phyloP scores from a whole-genome alignment of 2,797 vertebrate species.

The Potorous gilbertii region DNA sequence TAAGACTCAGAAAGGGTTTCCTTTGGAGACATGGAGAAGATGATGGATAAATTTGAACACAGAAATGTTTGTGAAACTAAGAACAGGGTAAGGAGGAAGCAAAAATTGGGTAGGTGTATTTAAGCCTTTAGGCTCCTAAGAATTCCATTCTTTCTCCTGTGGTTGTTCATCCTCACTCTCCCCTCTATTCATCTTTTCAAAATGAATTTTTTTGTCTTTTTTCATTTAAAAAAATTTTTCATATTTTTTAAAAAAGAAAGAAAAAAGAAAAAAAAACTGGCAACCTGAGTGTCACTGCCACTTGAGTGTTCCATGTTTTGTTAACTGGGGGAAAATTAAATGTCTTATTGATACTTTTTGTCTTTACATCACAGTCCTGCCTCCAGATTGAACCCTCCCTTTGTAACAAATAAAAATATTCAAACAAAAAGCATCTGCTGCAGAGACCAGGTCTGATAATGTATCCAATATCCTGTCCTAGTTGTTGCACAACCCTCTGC shows the following conservation, averaged over 20 bases:
- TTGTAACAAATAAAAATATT: not conserved
- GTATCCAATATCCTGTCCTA: not conserved
- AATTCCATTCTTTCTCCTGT: not conserved
- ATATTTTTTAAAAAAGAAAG: not conserved
- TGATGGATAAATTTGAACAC: not conserved
- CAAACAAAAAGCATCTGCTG: not conserved
- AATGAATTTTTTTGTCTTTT: not conserved
- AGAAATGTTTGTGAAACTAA: not conserved
- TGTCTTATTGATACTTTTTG: not conserved
- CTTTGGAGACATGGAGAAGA: constrained; percentile 5
- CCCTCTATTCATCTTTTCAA: not conserved
- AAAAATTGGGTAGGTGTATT: not conserved
- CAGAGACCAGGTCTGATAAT: not conserved
- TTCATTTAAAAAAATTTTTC: not conserved
- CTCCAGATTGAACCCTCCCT: not conserved
- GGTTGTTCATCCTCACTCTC: not conserved
- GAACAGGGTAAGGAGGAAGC: not conserved
- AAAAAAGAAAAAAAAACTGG: not conserved
- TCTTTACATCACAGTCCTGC: not conserved
- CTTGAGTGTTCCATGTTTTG: not conserved
- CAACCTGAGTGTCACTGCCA: not conserved
- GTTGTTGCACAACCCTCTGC: not conserved
- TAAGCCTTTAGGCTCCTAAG: not conserved
- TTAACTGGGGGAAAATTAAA: not conserved
- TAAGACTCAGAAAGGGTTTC: constrained; percentile 26